Evolutionary conservation across 1,140 invertebrate species (phyloP), one percentile per base, ranked within the genome.

Genomic region (Lepidotrigona ventralis): DNA sequence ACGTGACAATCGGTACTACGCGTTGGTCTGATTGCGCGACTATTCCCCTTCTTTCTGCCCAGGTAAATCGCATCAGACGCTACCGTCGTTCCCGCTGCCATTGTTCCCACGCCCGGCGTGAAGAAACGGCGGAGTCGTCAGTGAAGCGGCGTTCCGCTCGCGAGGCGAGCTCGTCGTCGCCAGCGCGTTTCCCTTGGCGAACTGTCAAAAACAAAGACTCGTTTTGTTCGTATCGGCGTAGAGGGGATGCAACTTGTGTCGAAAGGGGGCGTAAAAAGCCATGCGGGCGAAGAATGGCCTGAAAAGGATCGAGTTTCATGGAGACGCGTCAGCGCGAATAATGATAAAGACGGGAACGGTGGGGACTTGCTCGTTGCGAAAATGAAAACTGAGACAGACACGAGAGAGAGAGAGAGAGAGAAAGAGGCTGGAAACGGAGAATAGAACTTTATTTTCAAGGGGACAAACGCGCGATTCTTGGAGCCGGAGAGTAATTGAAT

Each of bases 301-400:
- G 56, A 76, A 83, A 82, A 60, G 79, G 56, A 73, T 72, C 58
- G 70, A 70, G 80, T 77, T 68, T 73, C 64, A 82, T 78, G 66
- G 66, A 70, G 66, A 46, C 66, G 81, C 66, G 81, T 58, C 66
- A 39, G 15, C 21, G 51, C 66, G 74, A 77, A 78, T 63, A 58
- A 78, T 83, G 69, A 78, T 83, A 83, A 78, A 70, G 54, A 29
- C 33, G 66, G 56, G 64, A 39, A 51, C 60, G 53, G 68, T n/a
- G 17, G 26, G 26, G 81, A 58, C 54, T 70, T 69, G 26, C 54
- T 33, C 56, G 74, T 76, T 29, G 66, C 64, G 54, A 58, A 54
- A 83, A 83, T 83, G 81, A 78, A 70, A 77, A 78, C 72, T 51
- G 60, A 39, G 60, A 39, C 46, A 46, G 58, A 53, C 26, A 8